These are phyloP conservation scores for Rana temporaria DNA, from an alignment of 2,113 vertebrate species.

Conservation along the genomic window DNA sequence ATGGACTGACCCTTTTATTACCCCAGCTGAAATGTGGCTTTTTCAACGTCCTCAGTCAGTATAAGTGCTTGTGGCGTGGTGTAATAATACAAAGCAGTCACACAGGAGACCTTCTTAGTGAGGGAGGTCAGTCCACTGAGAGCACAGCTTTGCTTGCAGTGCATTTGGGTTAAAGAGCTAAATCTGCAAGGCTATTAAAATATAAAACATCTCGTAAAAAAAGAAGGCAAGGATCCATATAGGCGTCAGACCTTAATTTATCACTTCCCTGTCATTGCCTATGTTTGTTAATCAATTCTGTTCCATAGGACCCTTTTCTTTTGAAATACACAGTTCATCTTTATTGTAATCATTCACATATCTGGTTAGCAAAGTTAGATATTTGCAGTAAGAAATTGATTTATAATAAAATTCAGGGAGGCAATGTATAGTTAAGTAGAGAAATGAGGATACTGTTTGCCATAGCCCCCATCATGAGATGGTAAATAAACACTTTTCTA, in stretches of 20 bases:
- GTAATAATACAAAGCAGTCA: slow-evolving; percentile 10
- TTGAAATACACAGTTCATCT: not conserved
- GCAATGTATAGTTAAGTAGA: no score
- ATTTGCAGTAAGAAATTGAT: no score
- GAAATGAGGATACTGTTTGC: no score
- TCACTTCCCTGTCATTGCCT: slow-evolving; percentile 20
- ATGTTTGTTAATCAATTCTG: slow-evolving; percentile 36
- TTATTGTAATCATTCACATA: no score
- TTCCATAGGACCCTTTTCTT: slow-evolving; percentile 6
- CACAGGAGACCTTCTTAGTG: slow-evolving; percentile 26
- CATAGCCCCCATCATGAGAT: no score
- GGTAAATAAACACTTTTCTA: no score
- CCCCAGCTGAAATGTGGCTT: no score
- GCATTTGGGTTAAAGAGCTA: slow-evolving; percentile 46
- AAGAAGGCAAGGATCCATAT: slow-evolving; percentile 33
- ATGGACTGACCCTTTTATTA: no score
- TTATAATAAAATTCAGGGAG: no score
- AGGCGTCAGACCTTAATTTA: slow-evolving; percentile 39
- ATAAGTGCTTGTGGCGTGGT: not conserved
- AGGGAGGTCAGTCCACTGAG: slow-evolving; percentile 28
- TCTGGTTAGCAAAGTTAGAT: no score
- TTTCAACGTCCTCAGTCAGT: not conserved
- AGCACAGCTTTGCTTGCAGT: slow-evolving; percentile 19
- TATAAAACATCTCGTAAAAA: slow-evolving; percentile 47
- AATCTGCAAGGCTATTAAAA: slow-evolving; percentile 46